Base-by-base conservation (phyloP, 2,113 vertebrate genomes). In the Catagonus wagneri region DNA sequence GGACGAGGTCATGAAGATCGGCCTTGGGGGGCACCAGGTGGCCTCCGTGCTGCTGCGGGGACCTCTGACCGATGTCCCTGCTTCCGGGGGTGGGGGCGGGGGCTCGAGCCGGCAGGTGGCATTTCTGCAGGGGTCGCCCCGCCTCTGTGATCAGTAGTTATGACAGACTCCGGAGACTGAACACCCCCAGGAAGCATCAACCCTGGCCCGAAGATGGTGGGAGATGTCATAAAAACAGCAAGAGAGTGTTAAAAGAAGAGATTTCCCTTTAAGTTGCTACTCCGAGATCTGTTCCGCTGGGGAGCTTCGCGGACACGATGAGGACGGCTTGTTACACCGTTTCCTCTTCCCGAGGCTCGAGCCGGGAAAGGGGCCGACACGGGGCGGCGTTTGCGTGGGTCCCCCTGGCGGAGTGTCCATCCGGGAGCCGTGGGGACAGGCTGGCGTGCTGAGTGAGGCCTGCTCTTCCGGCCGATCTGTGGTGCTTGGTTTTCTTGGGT, bases 401-500 rank as follows among this genome's bases (percentile, higher is more conserved):
- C 54, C 54, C 54, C 54, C 54, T 56, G 3, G 16, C 54, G 16
- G 54, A 56, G 9, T 56, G 10, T 4, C 72, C 15, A 8, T 52
- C 72, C 32, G 32, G 19, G 16, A 54, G 3, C 29, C 19, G 16
- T 44, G 32, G 74, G 74, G 29, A 3, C 27, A n/a, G 66, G 36
- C 25, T 11, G 71, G 22, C 34, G 7, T 1, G 13, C 32, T 0
- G 25, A 52, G 36, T 29, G 15, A 3, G n/a, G 7, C 2, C 0
- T 0, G 22, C 22, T n/a, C 29, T 58, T 85, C 15, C 25, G 17
- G 36, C 12, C 5, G 22, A 3, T 44, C 0, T 12, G 3, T 16
- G 8, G 22, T 54, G 60, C 34, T 25, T 29, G 19, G 14, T 50
- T 79, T 54, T 60, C 36, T 65, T 54, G 6, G 56, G 58, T 54